Percentiles rank a stretch among this genome's conserved stretches.
Conservation (phyloP, 2,888 invertebrate species). For the Drosophila nigricruria region DNA sequence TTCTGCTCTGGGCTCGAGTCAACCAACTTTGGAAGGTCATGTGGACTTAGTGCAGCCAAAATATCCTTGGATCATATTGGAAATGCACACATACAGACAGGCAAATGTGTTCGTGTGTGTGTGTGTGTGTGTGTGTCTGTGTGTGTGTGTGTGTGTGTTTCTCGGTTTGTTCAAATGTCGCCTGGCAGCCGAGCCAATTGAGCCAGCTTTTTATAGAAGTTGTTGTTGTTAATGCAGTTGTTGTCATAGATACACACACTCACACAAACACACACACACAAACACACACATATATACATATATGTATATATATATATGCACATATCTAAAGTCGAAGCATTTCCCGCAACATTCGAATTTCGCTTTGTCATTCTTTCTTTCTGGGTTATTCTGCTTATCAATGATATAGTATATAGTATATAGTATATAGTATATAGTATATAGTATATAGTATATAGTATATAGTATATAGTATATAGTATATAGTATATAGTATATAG, state of each 20-base stretch:
- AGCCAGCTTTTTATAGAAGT: conserved; percentile 19
- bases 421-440: no score
- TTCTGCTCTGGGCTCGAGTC: conserved; percentile 59
- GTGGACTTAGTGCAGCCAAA: conserved; percentile 75
- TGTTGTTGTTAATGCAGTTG: conserved; percentile 26
- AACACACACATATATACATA: background rate
- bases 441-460: no score
- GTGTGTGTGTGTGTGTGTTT: background rate
- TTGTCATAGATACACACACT: conserved; percentile 56
- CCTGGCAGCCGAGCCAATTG: conserved; percentile 50
- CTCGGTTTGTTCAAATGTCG: conserved; percentile 34
- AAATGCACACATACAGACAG: conserved; percentile 46
- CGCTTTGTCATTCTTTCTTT: background rate
- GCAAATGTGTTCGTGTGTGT: background rate
- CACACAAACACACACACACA: conserved; percentile 27
- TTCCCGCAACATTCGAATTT: conserved; percentile 7
- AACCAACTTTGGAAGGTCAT: conserved; percentile 83
- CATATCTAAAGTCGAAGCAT: conserved; percentile 1
- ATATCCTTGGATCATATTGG: conserved; percentile 79
- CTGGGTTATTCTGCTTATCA: no score
- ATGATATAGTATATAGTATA: no score
- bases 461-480: no score
- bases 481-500: no score
- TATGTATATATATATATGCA: background rate
- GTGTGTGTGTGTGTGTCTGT: conserved; percentile 20